Base-by-base conservation (phyloP, 2,113 vertebrate genomes). In the Capra hircus region DNA sequence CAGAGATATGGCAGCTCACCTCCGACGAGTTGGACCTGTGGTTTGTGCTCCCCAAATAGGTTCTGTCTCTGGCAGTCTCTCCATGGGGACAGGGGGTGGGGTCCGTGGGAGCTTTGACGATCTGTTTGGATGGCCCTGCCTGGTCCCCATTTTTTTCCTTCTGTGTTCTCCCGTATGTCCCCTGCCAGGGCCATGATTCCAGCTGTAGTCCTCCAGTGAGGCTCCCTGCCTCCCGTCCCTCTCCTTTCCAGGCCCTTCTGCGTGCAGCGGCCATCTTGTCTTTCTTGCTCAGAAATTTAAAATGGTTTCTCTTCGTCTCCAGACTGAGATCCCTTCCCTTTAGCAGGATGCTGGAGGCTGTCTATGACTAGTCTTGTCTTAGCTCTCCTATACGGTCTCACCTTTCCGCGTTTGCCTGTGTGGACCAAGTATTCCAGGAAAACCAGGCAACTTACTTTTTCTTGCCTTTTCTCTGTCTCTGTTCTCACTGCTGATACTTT, bases 191-290 rank as follows among this genome's bases (percentile, higher is more conserved):
- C 94, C 33, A 5, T 36, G 74, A 48, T 60, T 87, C 92, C 64
- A 96, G 96, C 92, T 94, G 85, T 77, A 30, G 55, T 59, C 74
- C 90, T 84, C 88, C 30, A 55, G 93, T 64, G 95, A 95, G 95
- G 64, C 97, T 88, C 84, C 96, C 95, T 82, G 90, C 88, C 95
- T 96, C 81, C 97, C 17, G 28, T 14, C 96, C 96, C 95, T 95
- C 60, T 91, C 40, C 78, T 89, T 53, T 90, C 84, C 64, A 67
- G 97, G 93, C 97, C 97, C 90, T 78, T 85, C 92, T 98, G 88
- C 96, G 94, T 94, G 94, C 74, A 94, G 98, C 95, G 83, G 98
- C 97, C 96, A 97, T 97, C 97, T 98, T 98, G 97, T 98, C 91
- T 97, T 21, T 59, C 97, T 86, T 97, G 95, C 50, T 97, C 57